Percentiles rank a stretch among this genome's conserved stretches.
These are phyloP conservation scores for Triplophysa dalaica DNA, from an alignment of 2,113 vertebrate genomes.

Conservation along the genomic window DNA sequence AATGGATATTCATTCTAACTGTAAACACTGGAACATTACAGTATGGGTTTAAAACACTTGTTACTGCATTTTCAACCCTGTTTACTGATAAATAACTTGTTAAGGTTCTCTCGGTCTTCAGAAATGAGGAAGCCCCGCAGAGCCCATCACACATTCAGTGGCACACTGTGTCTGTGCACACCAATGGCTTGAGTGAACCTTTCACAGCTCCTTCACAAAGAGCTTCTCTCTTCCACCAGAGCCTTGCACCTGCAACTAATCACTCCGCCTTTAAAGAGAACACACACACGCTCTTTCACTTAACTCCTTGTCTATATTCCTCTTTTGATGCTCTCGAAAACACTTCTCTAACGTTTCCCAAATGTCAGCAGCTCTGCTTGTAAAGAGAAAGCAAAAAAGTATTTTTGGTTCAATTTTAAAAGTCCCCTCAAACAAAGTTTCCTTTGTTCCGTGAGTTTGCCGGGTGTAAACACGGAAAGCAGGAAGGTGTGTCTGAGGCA, in stretches of 20 bases:
- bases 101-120: slow-evolving; percentile 44
- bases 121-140: slow-evolving; percentile 56
- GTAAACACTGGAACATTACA: too few species aligned
- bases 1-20: too few species aligned
- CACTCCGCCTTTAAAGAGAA: slow-evolving; percentile 42
- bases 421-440: slow-evolving; percentile 38
- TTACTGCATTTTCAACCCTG: too few species aligned
- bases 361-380: slow-evolving; percentile 38
- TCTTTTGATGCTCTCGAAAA: slow-evolving; percentile 39
- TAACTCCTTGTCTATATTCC: slow-evolving; percentile 11
- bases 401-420: not conserved
- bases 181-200: slow-evolving; percentile 55
- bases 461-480: slow-evolving; percentile 35
- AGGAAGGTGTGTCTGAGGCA: slow-evolving; percentile 10
- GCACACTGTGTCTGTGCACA: slow-evolving; percentile 61
- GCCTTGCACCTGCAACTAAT: slow-evolving; percentile 62
- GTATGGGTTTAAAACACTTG: too few species aligned
- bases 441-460: slow-evolving; percentile 24
- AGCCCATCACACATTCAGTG: slow-evolving; percentile 39
- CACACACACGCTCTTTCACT: slow-evolving; percentile 26
- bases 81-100: not conserved
- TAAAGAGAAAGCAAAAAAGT: slow-evolving; percentile 12
- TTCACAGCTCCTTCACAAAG: slow-evolving; percentile 53
- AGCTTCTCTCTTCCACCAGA: slow-evolving; percentile 51
- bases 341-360: slow-evolving; percentile 50